Evolutionary conservation across 2,797 vertebrate genomes (phyloP).

Genomic region (Rhinogobio ventralis): DNA sequence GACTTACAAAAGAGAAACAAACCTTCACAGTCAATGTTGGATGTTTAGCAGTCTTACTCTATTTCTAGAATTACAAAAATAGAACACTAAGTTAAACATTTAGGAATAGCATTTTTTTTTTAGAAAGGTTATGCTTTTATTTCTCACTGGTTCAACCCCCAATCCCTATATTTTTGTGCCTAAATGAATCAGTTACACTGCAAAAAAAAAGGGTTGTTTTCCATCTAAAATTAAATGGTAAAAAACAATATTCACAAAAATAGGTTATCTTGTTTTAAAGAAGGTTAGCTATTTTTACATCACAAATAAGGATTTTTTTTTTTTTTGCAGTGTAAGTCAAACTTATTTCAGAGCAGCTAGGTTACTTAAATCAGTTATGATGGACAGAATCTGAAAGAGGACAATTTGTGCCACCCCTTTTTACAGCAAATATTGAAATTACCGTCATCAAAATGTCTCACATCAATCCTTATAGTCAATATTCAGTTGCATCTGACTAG

Average conservation of each 20-base stretch:
- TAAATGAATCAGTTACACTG: neutral
- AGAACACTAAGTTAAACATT: conserved; percentile 9
- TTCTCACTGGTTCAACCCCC: neutral
- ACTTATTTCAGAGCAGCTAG: neutral
- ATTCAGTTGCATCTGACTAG: neutral
- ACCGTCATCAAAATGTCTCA: neutral
- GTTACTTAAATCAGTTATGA: neutral
- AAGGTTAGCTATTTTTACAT: neutral
- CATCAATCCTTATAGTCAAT: neutral
- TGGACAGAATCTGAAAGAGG: neutral
- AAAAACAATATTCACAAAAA: neutral
- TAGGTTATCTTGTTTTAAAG: neutral
- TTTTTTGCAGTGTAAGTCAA: neutral
- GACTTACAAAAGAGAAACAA: neutral
- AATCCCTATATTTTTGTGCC: neutral
- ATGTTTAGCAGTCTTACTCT: neutral
- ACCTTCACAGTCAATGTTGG: neutral
- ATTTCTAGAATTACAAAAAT: conserved; percentile 37
- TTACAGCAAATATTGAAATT: neutral
- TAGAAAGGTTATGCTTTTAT: neutral
- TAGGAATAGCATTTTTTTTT: neutral
- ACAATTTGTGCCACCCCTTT: neutral
- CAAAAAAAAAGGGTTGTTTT: neutral
- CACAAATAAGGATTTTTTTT: neutral
- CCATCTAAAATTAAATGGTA: neutral